Base-by-base conservation (phyloP, 2,797 vertebrate genomes). In the Protonibea diacanthus region DNA sequence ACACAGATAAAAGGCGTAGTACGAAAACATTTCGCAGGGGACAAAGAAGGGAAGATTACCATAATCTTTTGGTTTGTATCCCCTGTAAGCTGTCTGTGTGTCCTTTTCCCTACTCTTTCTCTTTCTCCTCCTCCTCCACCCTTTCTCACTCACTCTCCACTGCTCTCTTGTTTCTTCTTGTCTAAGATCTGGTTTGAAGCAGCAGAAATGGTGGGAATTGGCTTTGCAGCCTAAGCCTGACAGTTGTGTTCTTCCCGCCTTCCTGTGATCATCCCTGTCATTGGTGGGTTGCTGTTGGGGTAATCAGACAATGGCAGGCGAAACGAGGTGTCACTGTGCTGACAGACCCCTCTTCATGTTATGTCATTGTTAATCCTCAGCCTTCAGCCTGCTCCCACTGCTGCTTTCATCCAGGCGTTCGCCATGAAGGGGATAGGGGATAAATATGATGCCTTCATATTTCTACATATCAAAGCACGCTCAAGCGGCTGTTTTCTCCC, bases 41-140 rank as follows among this genome's bases (percentile, higher is more conserved):
- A 99, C 98, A 99, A 99, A 98, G 96, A 89, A 94, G 94, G 77
- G 82, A 94, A 97, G 97, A 99, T 99, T 99, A 99, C 96, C 98
- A 99, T 99, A 99, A 99, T 99, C 98, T 99, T 97, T 97, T 95
- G 96, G 96, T 97, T 95, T 96, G 96, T 97, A 97, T 97, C 97
- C 96, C 95, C 96, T 95, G 97, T 98, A 99, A 99, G 96, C 97
- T 98, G 96, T 96, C 97, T 95, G 93, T 97, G 97, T 97, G 96
- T 94, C 95, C 94, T 95, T 96, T 95, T 89, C 87, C 87, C 82
- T 90, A 80, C 84, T 83, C 82, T 79, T 81, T 83, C 76, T 79
- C 78, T 71, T 66, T 79, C 84, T 83, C 81, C 84, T 86, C 74
- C 87, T 88, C 89, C 86, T 74, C 84, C 86, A 79, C 84, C 80